Conservation (phyloP, 2,113 vertebrate genomes). For the Furnarius figulus region DNA sequence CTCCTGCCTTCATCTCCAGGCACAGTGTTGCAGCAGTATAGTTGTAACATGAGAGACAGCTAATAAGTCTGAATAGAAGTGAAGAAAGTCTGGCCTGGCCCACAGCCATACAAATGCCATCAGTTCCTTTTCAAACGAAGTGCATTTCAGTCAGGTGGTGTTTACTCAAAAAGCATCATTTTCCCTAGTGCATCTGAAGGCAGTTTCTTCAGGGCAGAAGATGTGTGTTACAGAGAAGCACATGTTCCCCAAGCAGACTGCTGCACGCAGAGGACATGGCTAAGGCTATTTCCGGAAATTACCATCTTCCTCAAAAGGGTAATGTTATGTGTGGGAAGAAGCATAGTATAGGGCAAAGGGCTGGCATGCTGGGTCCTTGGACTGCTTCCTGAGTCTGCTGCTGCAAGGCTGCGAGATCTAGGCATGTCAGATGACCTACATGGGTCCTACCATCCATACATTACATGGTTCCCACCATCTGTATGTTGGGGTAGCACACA, state of each 20-base stretch:
- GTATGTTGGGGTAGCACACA: background rate
- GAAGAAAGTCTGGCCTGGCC: conserved; percentile 15
- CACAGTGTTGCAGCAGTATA: background rate
- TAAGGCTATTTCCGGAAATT: conserved; percentile 31
- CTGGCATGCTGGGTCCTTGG: conserved; percentile 40
- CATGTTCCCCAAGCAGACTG: background rate
- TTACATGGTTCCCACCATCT: conserved; percentile 6
- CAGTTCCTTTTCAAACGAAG: conserved; percentile 31
- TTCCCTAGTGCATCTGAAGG: background rate
- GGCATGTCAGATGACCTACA: conserved; percentile 28
- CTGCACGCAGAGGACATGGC: conserved; percentile 7
- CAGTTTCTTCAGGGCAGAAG: conserved; percentile 16
- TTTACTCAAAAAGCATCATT: background rate
- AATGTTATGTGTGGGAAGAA: conserved; percentile 23
- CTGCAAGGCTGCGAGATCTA: background rate
- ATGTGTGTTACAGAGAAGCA: background rate
- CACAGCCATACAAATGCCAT: conserved; percentile 32
- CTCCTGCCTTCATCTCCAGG: background rate
- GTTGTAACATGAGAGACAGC: conserved; percentile 3
- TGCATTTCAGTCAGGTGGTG: conserved; percentile 16
- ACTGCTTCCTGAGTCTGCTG: background rate
- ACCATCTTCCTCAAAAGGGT: conserved; percentile 35
- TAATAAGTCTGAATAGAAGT: conserved; percentile 14
- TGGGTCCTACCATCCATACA: conserved; percentile 30
- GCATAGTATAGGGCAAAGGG: background rate